Evolutionary conservation across 1,140 invertebrate genomes (phyloP), one percentile per base, ranked within the genome.

Genomic region (Neocloeon triangulifer): DNA sequence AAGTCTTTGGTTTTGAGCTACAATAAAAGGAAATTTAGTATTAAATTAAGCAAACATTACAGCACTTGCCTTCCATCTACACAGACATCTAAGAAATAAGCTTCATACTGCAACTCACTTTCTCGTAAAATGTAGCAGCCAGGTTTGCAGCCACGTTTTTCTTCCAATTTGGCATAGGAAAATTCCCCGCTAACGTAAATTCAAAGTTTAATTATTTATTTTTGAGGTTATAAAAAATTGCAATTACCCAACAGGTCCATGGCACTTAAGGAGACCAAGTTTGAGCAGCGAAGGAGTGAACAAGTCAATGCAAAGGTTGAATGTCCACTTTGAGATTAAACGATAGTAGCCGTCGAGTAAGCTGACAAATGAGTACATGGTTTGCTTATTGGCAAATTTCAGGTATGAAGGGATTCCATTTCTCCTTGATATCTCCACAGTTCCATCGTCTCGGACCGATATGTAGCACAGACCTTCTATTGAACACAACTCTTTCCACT

Each of bases 341-440:
- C 84, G 68, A 47, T 86, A 88, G 51, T 91, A 91, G 30, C 82
- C 82, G 55, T 84, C 74, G 32, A 88, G 51, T 12, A 73, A 56
- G 29, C 77, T 78, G 29, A 89, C 70, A 53, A 88, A 88, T 0
- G 82, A 84, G 26, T 66, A 60, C 38, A 80, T 56, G 18, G 63
- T 46, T 28, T 53, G 43, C 27, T 62, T 51, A 9, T 57, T 56
- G 33, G 53, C 52, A 46, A 84, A 78, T 43, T 67, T 69, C 10
- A 84, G 54, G 49, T 75, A 73, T 14, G 70, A 58, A 19, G 78
- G 78, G 25, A 78, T 74, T 16, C 77, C 78, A 55, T 66, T 74
- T 52, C 67, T 69, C 35, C 75, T 53, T 20, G 69, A 73, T 34
- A 84, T 68, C 60, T 81, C 75, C 13, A 79, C 61, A n/a, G 63